Percentiles rank a stretch among this genome's conserved stretches.
These are phyloP conservation scores for Nomada lathburiana DNA, from an alignment of 2,888 invertebrate species.

Conservation along the genomic window DNA sequence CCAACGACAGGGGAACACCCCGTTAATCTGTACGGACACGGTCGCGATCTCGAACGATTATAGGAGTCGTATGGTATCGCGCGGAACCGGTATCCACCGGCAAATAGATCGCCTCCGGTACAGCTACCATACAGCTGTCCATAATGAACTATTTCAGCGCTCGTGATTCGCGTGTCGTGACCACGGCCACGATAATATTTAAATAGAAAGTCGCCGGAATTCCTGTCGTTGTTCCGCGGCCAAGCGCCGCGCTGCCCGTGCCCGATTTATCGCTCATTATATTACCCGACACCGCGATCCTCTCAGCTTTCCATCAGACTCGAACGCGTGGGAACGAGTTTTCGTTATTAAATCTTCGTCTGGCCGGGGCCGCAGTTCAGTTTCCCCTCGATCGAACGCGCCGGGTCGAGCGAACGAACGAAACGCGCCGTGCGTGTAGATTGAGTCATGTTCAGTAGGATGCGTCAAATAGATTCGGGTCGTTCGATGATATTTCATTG, in stretches of 20 bases:
- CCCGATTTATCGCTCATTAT: conserved; percentile 51
- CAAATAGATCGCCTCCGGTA: conserved; percentile 62
- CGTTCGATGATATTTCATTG: too few species aligned
- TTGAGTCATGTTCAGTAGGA: too few species aligned
- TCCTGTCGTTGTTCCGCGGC: conserved; percentile 34
- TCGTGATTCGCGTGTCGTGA: conserved; percentile 65
- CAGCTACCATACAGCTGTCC: conserved; percentile 58
- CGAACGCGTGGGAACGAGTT: neutral
- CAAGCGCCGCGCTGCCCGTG: neutral
- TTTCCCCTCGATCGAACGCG: too few species aligned
- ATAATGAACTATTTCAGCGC: conserved; percentile 63
- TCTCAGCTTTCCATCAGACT: neutral
- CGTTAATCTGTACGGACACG: conserved; percentile 68
- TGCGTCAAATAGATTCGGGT: too few species aligned
- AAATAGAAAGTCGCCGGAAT: conserved; percentile 65
- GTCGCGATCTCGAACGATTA: conserved; percentile 68
- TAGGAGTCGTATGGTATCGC: conserved; percentile 58
- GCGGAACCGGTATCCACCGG: conserved; percentile 50
- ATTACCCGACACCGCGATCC: neutral
- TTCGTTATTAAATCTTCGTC: neutral
- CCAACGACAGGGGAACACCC: conserved; percentile 56
- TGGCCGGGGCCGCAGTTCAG: too few species aligned
- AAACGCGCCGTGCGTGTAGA: too few species aligned
- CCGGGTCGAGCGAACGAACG: too few species aligned
- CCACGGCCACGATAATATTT: conserved; percentile 55